Evolutionary conservation across 1,140 invertebrate genomes (phyloP).

Genomic region (Euura lappo): DNA sequence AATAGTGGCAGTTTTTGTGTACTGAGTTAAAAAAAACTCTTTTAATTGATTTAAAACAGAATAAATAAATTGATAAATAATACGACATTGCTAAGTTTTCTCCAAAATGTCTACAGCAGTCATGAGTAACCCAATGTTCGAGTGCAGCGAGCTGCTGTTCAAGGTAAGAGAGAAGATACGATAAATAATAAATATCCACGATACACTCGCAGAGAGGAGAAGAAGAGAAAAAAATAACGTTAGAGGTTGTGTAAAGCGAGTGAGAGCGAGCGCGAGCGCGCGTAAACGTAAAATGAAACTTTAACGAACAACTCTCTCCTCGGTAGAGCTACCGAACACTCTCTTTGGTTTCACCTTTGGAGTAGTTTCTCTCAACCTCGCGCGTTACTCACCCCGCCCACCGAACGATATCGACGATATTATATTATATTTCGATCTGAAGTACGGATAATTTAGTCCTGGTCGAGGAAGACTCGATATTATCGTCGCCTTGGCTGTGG

Average conservation of each 20-base stretch:
- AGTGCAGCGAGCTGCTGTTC: constrained; percentile 51
- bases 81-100: background rate
- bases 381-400: too few species aligned
- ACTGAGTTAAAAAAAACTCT: too few species aligned
- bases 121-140: constrained; percentile 55
- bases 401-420: background rate
- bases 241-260: background rate
- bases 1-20: too few species aligned
- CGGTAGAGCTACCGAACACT: constrained; percentile 35
- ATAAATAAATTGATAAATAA: too few species aligned
- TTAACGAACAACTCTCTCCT: constrained; percentile 44
- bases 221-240: too few species aligned
- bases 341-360: constrained; percentile 43
- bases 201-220: too few species aligned
- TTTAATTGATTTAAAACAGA: too few species aligned
- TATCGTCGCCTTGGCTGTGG: too few species aligned
- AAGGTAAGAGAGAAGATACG: constrained; percentile 41
- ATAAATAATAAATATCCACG: background rate
- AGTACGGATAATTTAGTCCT: too few species aligned
- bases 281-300: constrained; percentile 29
- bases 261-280: constrained; percentile 17
- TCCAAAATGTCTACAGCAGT: constrained; percentile 54
- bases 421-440: too few species aligned
- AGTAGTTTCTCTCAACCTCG: constrained; percentile 9
- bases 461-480: too few species aligned